Percentiles rank a stretch among this genome's conserved stretches.
Evolutionary conservation across 2,797 vertebrate genomes (phyloP).

Genomic region (Pitangus sulphuratus): DNA sequence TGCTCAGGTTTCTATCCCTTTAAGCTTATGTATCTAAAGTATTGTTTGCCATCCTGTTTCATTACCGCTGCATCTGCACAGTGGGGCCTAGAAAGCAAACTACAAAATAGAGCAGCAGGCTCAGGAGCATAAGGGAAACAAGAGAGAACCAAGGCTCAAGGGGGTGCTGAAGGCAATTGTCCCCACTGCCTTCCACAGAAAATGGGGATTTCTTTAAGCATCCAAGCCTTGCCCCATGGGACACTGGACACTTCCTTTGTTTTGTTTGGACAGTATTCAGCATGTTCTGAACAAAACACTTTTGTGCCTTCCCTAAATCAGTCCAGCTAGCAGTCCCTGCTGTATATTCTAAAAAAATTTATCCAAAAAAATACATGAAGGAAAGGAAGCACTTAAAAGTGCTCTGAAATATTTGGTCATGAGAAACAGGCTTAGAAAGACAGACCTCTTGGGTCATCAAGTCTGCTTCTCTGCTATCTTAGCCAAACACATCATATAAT

Average conservation of each 20-base stretch:
- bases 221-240: neutral
- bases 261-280: neutral
- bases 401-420: neutral
- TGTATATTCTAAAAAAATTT: neutral
- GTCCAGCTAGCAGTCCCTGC: neutral
- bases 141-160: neutral
- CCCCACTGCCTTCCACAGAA: neutral
- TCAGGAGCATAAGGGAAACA: neutral
- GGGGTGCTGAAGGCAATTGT: neutral
- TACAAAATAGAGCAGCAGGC: neutral
- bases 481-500: constrained; percentile 23
- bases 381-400: constrained; percentile 4
- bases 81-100: neutral
- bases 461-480: constrained; percentile 11
- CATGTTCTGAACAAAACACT: neutral
- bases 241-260: neutral
- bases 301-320: neutral
- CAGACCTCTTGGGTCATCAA: constrained; percentile 32
- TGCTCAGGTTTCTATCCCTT: neutral
- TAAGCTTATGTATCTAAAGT: neutral
- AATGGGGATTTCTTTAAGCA: neutral
- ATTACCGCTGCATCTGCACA: rapidly evolving
- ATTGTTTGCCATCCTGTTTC: neutral
- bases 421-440: constrained; percentile 29
- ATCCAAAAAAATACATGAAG: constrained; percentile 33